Base-by-base conservation (phyloP, 2,113 vertebrate species). In the Notarius lentiginosus region DNA sequence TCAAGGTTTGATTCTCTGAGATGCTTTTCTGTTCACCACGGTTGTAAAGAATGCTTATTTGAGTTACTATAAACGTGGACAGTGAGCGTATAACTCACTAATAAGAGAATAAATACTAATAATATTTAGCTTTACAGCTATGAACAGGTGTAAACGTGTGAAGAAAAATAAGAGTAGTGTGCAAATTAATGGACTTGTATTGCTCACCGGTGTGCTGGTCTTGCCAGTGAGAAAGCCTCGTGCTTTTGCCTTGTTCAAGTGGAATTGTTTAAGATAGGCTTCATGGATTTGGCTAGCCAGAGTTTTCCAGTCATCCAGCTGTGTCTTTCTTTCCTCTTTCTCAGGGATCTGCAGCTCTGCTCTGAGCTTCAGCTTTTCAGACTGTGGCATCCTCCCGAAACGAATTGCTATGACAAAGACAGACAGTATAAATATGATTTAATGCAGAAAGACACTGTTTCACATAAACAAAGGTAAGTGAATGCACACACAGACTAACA, bases 241-340 rank as follows among this genome's bases (percentile, higher is more conserved):
- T 41, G 98, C 97, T 92, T 98, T 99, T 56, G 96, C 95, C 91
- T 99, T 99, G 94, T 96, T 99, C 97, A 99, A 98, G 88, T 94
- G 96, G 92, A 99, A 99, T 93, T 97, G 97, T 94, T 96, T 97
- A 94, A 97, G 91, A 94, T 99, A 99, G 85, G 98, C 97, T 68
- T 97, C 95, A 22, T 98, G 96, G 90, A 99, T 98, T 87, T 95
- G 94, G 91, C 93, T 95, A 85, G 97, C 94, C 51, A 99, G 96
- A n/a, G 93, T 95, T 89, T 94, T 97, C 84, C 97, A 95, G 91
- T 98, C 97, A 2, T 95, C 94, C 47, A 93, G 93, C 87, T 95
- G 92, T 0, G 95, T 94, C 88, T 95, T 94, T 61, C 92, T 94
- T 2, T 89, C 66, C 1, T 95, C 94, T 18, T 92, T 95, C 87